Evolutionary conservation across 2,797 vertebrate genomes (phyloP).

Genomic region (Schizothorax lantsangensis): DNA sequence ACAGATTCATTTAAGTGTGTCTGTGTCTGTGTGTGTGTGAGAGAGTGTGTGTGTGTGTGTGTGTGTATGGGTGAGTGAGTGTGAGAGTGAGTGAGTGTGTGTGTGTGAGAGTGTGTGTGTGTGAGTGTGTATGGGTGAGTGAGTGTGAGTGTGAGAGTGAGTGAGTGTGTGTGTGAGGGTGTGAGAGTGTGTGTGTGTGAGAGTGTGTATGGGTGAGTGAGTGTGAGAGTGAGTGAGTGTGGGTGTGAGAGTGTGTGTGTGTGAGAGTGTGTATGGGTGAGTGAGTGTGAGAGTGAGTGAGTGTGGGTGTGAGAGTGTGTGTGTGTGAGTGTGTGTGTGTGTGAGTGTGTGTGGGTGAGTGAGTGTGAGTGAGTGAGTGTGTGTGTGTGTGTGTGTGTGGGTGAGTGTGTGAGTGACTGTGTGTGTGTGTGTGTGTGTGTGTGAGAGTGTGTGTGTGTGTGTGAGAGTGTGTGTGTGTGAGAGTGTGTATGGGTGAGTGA

Average conservation of each 20-base stretch:
- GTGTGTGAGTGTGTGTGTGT: neutral
- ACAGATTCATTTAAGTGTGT: neutral
- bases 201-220: neutral
- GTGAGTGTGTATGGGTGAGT: neutral
- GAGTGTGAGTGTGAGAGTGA: neutral
- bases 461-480: neutral
- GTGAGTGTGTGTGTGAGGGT: neutral
- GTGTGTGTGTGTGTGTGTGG: no score
- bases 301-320: neutral
- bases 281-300: neutral
- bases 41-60: neutral
- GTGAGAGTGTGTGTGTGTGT: no score
- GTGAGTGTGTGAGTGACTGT: no score
- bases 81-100: neutral
- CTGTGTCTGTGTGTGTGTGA: neutral
- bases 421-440: no score
- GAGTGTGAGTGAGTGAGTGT: no score
- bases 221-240: neutral
- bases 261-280: neutral
- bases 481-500: no score
- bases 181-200: neutral
- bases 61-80: neutral
- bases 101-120: neutral
- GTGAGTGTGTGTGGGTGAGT: no score
- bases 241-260: neutral